A percentile compares a stretch with the other conserved stretches of the same genome.
These are phyloP conservation scores for Menura novaehollandiae DNA, from an alignment of 2,113 vertebrate genomes.

Conservation along the genomic window DNA sequence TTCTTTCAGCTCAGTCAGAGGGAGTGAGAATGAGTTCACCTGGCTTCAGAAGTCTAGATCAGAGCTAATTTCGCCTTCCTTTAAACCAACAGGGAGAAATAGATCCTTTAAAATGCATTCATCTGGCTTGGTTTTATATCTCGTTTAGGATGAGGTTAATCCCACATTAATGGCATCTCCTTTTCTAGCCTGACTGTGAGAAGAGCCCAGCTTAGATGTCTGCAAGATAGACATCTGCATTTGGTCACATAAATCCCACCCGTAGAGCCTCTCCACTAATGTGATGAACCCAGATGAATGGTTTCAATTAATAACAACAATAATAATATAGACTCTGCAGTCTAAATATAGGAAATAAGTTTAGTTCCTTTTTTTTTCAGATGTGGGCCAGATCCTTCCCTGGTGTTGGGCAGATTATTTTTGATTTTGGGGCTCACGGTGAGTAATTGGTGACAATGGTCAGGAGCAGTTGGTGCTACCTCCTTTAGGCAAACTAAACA, in stretches of 20 bases:
- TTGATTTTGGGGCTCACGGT: background rate
- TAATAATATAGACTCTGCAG: slow-evolving; percentile 6
- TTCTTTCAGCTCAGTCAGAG: background rate
- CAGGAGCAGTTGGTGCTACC: background rate
- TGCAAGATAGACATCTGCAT: slow-evolving; percentile 63
- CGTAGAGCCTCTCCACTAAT: slow-evolving; percentile 8
- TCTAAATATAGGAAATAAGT: slow-evolving; percentile 45
- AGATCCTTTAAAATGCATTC: slow-evolving; percentile 11
- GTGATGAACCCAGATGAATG: slow-evolving; percentile 37
- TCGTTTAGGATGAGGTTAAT: slow-evolving; percentile 51
- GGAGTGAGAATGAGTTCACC: background rate
- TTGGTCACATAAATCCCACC: slow-evolving; percentile 64
- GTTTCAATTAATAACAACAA: slow-evolving; percentile 52
- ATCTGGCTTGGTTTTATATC: slow-evolving; percentile 27
- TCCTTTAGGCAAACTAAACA: background rate
- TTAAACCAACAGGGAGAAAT: background rate
- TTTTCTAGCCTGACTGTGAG: slow-evolving; percentile 29
- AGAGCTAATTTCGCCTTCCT: background rate
- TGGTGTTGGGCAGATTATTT: background rate
- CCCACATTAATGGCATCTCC: slow-evolving; percentile 54
- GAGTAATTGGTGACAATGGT: background rate
- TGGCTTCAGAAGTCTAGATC: background rate
- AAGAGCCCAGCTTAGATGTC: slow-evolving; percentile 54
- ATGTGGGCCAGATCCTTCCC: background rate
- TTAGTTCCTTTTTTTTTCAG: background rate